These are phyloP conservation scores for Cheirogaleus medius DNA, from an alignment of 2,113 vertebrate genomes.

Conservation along the genomic window DNA sequence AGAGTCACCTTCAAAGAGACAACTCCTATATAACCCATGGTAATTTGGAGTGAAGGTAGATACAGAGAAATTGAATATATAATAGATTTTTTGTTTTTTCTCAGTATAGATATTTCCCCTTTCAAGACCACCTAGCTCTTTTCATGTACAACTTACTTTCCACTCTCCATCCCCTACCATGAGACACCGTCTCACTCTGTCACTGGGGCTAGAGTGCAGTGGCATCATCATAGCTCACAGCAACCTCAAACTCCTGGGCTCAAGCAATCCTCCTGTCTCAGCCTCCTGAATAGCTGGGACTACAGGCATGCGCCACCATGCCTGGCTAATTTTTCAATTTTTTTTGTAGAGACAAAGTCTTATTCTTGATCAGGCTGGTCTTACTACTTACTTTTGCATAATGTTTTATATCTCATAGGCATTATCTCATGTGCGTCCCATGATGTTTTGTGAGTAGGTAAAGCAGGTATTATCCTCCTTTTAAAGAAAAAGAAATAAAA, in stretches of 20 bases:
- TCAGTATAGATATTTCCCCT: not conserved
- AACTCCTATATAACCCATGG: not conserved
- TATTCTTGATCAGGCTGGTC: no score
- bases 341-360: no score
- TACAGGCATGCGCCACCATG: no score
- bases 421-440: not conserved
- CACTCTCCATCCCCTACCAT: no score
- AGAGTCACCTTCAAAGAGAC: not conserved
- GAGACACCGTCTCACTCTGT: no score
- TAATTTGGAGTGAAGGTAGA: not conserved
- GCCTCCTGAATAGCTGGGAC: no score
- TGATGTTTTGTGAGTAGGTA: not conserved
- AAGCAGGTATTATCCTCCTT: not conserved
- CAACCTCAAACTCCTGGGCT: no score
- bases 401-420: not conserved
- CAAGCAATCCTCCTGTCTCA: no score
- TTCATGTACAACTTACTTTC: not conserved
- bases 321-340: no score
- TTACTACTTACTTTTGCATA: not conserved
- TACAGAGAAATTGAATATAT: not conserved
- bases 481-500: not conserved
- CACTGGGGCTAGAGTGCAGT: no score
- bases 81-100: not conserved
- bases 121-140: not conserved
- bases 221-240: no score